Percentiles rank a stretch among this genome's conserved stretches.
Evolutionary conservation across 1,140 invertebrate genomes (phyloP).

Genomic region (Polypedilum pembai): DNA sequence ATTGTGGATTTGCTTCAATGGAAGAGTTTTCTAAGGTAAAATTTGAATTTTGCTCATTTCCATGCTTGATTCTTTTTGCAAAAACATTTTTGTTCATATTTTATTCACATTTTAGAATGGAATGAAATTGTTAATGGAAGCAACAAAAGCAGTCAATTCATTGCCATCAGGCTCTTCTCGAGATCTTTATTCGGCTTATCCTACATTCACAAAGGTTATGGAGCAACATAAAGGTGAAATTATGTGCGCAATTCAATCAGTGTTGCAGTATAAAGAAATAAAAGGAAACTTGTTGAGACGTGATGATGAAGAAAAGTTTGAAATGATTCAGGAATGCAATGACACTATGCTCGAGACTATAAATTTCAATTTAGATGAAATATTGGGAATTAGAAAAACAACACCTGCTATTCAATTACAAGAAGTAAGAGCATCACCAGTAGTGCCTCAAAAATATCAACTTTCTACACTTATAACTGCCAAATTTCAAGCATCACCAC

Average conservation of each 20-base stretch:
- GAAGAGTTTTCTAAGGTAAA: slow-evolving; percentile 39
- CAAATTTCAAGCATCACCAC: slow-evolving; percentile 30
- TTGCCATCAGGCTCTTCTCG: slow-evolving; percentile 60
- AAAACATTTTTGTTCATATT: slow-evolving; percentile 29
- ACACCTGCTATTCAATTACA: slow-evolving; percentile 46
- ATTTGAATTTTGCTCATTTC: slow-evolving; percentile 20
- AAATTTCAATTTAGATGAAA: slow-evolving; percentile 63
- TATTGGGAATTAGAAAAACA: slow-evolving; percentile 56
- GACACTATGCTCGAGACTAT: slow-evolving; percentile 74
- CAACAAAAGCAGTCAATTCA: slow-evolving; percentile 58
- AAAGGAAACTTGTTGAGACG: slow-evolving; percentile 50
- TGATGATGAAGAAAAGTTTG: slow-evolving; percentile 63
- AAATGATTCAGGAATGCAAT: slow-evolving; percentile 66
- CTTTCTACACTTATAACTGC: neutral
- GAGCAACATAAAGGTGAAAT: slow-evolving; percentile 51
- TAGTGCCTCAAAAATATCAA: neutral
- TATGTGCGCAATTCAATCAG: slow-evolving; percentile 46
- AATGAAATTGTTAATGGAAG: slow-evolving; percentile 51
- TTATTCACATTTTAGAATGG: slow-evolving; percentile 46
- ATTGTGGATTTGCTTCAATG: slow-evolving; percentile 33
- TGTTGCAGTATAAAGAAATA: slow-evolving; percentile 54
- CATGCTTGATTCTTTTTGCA: slow-evolving; percentile 31
- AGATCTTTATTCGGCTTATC: slow-evolving; percentile 61
- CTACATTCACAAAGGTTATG: slow-evolving; percentile 57
- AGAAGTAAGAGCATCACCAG: slow-evolving; percentile 31